Evolutionary conservation across 2,888 invertebrate species (phyloP), one percentile per base, ranked within the genome.

Genomic region (Cheilosia urbana): DNA sequence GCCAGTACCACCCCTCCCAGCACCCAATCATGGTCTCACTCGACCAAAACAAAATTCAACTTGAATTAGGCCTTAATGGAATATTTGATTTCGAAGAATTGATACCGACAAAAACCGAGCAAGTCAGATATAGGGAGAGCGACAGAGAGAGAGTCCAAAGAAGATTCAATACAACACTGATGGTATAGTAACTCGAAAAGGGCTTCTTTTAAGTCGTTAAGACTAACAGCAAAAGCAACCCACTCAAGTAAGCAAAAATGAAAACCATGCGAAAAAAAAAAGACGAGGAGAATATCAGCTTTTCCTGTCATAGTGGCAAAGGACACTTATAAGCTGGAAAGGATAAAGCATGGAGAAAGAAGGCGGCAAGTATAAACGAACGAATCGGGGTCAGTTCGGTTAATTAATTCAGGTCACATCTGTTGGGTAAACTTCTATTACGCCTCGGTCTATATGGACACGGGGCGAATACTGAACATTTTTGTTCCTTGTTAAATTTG

Each of bases 331-430:
- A 51, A 21, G n/a, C 62, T 58, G 37, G 15, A 27, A 57, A 49
- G 21, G 40, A 53, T 55, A 62, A 42, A 45, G 9, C 15, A 40
- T 5, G 40, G 19, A 51, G 27, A 47, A 30, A 17, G 9, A 27
- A 15, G 19, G 19, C 17, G 11, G 47, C 13, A 57, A 51, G 27
- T 17, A 63, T 19, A 51, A 4, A 9, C 13, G 42, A 19, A 24
- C 78, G 87, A 81, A 88, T 88, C 88, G 88, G 88, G 90, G 90
- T 90, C 88, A 89, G 85, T 87, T 88, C 89, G 89, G 88, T 90
- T 90, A 89, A 89, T 60, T 90, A 90, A 90, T 90, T 89, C 91
- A 88, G 89, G 89, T 90, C 91, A 90, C 90, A 90, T 90, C 90
- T 90, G 89, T 88, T 89, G 88, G 89, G 89, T 88, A 89, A 90